A percentile compares a stretch with the other conserved stretches of the same genome.
Evolutionary conservation across 2,888 invertebrate genomes (phyloP).

Genomic region (Monoplex corrugatus): DNA sequence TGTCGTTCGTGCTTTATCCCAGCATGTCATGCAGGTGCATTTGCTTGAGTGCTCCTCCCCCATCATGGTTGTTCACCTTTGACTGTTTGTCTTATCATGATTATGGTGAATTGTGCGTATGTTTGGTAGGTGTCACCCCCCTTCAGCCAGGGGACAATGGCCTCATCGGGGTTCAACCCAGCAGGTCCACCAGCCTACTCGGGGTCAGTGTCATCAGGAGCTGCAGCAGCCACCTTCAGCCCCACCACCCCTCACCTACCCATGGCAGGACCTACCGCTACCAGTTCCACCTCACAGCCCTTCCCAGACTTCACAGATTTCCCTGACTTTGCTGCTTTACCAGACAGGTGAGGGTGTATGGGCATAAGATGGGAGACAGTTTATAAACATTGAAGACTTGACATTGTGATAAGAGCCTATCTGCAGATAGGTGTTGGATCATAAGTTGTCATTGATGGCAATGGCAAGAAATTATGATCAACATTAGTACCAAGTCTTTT

Average conservation of each 20-base stretch:
- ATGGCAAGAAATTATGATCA: too few relatives aligned
- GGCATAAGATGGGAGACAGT: neutral
- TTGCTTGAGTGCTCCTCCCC: too few relatives aligned
- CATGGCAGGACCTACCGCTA: constrained; percentile 15
- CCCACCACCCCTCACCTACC: constrained; percentile 15
- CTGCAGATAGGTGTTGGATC: too few relatives aligned
- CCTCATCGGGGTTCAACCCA: constrained; percentile 55
- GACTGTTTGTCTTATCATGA: constrained; percentile 19
- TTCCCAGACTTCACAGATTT: constrained; percentile 45
- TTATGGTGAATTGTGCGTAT: too few relatives aligned
- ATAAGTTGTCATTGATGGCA: too few relatives aligned
- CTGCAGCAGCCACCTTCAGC: constrained; percentile 34
- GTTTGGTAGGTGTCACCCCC: constrained; percentile 69
- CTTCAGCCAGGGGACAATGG: constrained; percentile 64
- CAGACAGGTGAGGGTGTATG: constrained; percentile 37
- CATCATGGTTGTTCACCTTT: too few relatives aligned
- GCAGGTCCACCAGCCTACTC: constrained; percentile 53
- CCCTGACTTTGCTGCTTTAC: constrained; percentile 48
- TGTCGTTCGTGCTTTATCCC: too few relatives aligned
- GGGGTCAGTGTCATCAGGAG: constrained; percentile 43
- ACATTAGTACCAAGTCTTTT: too few relatives aligned
- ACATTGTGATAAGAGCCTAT: too few relatives aligned
- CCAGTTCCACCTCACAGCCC: constrained; percentile 51
- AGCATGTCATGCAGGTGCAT: too few relatives aligned
- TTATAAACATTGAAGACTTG: too few relatives aligned